Evolutionary conservation across 2,113 vertebrate genomes (phyloP).

Genomic region (Caloenas nicobarica): DNA sequence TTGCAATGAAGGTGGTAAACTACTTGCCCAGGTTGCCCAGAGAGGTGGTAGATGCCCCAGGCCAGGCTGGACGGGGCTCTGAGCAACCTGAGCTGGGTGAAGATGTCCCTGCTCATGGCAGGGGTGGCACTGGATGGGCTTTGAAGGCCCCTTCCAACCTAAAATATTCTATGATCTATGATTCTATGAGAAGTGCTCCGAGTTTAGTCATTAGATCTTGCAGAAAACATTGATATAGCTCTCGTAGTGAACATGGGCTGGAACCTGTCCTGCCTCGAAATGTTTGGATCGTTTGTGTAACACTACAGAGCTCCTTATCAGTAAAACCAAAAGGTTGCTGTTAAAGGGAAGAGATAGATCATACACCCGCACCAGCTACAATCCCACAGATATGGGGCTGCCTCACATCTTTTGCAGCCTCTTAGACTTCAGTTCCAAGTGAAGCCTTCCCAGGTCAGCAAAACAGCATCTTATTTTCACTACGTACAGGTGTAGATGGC

Average conservation of each 20-base stretch:
- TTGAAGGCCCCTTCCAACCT: too few species aligned
- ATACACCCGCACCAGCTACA: background rate
- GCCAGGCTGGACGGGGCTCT: too few species aligned
- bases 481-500: background rate
- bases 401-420: background rate
- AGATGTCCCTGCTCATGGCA: too few species aligned
- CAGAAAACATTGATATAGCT: background rate
- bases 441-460: background rate
- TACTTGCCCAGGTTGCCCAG: too few species aligned
- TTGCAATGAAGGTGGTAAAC: too few species aligned
- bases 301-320: background rate
- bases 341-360: background rate
- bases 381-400: fast-evolving
- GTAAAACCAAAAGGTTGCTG: background rate
- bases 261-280: background rate
- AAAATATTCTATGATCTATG: too few species aligned
- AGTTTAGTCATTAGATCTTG: background rate
- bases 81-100: too few species aligned
- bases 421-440: fast-evolving
- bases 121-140: too few species aligned
- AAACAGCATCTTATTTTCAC: background rate
- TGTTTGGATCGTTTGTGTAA: background rate
- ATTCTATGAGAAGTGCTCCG: background rate
- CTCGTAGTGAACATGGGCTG: fast-evolving
- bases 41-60: too few species aligned